These are phyloP conservation scores for Hymenopus coronatus DNA, from an alignment of 2,888 invertebrate species.

Conservation along the genomic window DNA sequence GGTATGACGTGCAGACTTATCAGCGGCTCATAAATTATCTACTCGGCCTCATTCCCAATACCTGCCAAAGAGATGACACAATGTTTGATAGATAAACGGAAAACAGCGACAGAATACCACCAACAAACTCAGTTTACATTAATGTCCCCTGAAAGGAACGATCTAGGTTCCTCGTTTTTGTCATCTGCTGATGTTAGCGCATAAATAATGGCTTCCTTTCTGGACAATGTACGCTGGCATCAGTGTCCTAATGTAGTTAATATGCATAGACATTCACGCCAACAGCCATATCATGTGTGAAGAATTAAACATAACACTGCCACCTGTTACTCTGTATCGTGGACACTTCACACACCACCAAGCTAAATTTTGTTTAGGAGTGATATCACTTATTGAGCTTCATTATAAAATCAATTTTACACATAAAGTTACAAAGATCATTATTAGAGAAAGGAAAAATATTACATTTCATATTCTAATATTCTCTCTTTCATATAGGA, in stretches of 20 bases:
- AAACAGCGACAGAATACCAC: neutral
- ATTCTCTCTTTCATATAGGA: too few species aligned
- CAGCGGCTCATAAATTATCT: neutral
- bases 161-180: neutral
- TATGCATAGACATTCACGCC: neutral
- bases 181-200: neutral
- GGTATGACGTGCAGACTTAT: neutral
- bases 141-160: neutral
- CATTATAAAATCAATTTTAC: too few species aligned
- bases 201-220: neutral
- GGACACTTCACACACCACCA: too few species aligned
- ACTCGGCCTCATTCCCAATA: neutral
- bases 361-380: too few species aligned
- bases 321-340: too few species aligned
- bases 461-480: too few species aligned
- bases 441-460: too few species aligned
- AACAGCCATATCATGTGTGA: neutral
- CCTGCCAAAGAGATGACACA: neutral
- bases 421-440: too few species aligned
- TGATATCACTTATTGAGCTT: too few species aligned
- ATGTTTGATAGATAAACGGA: neutral
- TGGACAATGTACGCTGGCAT: neutral
- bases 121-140: neutral
- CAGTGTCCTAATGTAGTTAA: neutral
- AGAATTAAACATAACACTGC: neutral